Evolutionary conservation across 2,113 vertebrate genomes (phyloP), one percentile per base, ranked within the genome.

Genomic region (Chamaea fasciata): DNA sequence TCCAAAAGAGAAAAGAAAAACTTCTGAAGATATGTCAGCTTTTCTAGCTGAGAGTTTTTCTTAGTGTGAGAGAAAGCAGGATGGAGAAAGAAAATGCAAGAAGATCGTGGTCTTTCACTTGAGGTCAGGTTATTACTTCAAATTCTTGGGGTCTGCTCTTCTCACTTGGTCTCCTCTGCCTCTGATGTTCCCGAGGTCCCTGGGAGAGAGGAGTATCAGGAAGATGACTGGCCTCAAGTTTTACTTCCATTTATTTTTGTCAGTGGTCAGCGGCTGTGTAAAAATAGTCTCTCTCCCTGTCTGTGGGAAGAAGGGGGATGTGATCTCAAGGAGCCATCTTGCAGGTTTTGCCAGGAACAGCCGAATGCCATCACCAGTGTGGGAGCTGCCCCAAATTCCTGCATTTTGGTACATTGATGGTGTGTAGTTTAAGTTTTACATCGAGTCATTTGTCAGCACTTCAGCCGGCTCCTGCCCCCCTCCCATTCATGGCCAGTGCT

Each of bases 341-440:
- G 85, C 79, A 93, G 82, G 59, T 85, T 19, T 4, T 26, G 49
- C 57, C 11, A 11, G 30, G 37, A 57, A 8, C n/a, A 55, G 77
- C 21, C 0, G 0, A 76, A 53, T 0, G 0, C 62, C 35, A 46
- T 7, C 0, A 0, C 49, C 30, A 4, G 0, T 3, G 2, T 21
- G 41, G 16, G 39, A 89, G 41, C 39, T 71, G 56, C 4, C 1
- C 31, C 7, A 1, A 69, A 7, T 26, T 39, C 41, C 76, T 64
- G 24, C 1, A 0, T 31, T 75, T 57, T 27, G 46, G 46, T 22
- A 19, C 26, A 10, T 1, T 21, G 31, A 3, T 62, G 49, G 50
- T 62, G 22, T 73, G 71, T 23, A 4, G 1, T 17, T 39, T 19
- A 59, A 67, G 22, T 30, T 85, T 49, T 53, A 23, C 22, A 24